A percentile compares a stretch with the other conserved stretches of the same genome.
Conservation (phyloP, 2,113 vertebrate species). For the Saguinus imperator region DNA sequence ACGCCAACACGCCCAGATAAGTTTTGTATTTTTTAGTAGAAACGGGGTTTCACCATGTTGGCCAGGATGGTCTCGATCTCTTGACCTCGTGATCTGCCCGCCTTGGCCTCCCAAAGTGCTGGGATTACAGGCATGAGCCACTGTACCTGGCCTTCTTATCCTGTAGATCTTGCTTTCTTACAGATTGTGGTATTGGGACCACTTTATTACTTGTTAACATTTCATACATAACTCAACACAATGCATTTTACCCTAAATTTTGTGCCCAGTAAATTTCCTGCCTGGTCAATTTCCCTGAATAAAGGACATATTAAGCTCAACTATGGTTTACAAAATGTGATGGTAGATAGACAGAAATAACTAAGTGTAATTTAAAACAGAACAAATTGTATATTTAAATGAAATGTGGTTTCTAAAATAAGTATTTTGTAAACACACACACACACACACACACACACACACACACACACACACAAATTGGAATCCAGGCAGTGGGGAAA, state of each 20-base stretch:
- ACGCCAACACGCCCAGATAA: too few relatives aligned
- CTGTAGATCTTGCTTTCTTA: background rate
- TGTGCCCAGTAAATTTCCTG: background rate
- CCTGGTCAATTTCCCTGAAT: background rate
- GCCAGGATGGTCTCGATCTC: too few relatives aligned
- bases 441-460: background rate
- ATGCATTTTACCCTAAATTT: background rate
- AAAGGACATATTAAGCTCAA: background rate
- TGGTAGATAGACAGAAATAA: background rate
- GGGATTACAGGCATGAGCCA: too few relatives aligned
- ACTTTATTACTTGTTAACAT: background rate
- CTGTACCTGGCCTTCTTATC: background rate
- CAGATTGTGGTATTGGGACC: background rate
- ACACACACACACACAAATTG: background rate
- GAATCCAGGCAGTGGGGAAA: background rate
- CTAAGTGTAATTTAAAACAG: background rate
- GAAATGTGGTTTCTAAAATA: constrained; percentile 5
- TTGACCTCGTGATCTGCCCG: too few relatives aligned
- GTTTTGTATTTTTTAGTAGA: too few relatives aligned
- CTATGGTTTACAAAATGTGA: background rate
- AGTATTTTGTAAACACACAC: background rate
- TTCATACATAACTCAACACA: background rate
- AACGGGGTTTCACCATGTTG: too few relatives aligned
- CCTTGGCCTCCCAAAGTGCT: too few relatives aligned
- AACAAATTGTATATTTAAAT: background rate